Percentiles rank a stretch among this genome's conserved stretches.
These are phyloP conservation scores for Pyrocephalus nanus DNA, from an alignment of 2,797 vertebrate species.

Conservation along the genomic window DNA sequence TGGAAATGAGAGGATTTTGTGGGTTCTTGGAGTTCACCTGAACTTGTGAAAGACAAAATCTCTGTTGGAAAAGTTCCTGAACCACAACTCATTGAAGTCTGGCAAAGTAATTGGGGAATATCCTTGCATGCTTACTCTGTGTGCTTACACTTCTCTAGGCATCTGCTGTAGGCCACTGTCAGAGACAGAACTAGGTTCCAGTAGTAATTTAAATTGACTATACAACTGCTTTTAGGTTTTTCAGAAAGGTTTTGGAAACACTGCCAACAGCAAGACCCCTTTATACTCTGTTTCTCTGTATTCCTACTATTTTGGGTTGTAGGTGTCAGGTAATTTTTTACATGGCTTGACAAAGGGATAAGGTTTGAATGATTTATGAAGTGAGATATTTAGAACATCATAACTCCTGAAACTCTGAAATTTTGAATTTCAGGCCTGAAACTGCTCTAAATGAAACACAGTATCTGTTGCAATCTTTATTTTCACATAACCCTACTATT, in stretches of 20 bases:
- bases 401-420: not conserved
- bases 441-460: not conserved
- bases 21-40: not conserved
- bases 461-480: not conserved
- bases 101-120: not conserved
- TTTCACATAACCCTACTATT: not conserved
- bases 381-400: not conserved
- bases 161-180: not conserved
- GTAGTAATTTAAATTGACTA: not conserved
- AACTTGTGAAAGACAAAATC: not conserved
- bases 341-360: not conserved
- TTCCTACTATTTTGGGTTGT: not conserved
- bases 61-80: not conserved
- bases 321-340: not conserved
- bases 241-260: not conserved
- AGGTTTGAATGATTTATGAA: not conserved
- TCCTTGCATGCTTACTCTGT: not conserved
- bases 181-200: not conserved
- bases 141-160: not conserved
- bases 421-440: not conserved
- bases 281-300: not conserved
- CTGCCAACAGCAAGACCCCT: not conserved
- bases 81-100: not conserved
- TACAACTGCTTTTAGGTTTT: not conserved
- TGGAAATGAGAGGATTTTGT: not conserved